Evolutionary conservation across 2,888 invertebrate species (phyloP), one percentile per base, ranked within the genome.

Genomic region (Punctoribates punctum): DNA sequence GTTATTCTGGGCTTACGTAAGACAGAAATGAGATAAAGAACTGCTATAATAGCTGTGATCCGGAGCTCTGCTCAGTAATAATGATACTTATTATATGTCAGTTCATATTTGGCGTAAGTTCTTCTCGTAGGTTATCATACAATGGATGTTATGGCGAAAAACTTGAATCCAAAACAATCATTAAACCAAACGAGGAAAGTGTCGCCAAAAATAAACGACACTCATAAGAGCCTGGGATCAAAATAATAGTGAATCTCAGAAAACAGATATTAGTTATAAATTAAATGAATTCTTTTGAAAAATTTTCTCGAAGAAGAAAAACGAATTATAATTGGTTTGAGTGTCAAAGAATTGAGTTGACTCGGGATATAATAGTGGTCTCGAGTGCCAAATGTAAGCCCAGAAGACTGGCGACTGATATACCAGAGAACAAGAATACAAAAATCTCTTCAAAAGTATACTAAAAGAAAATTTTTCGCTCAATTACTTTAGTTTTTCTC

Each of bases 51-150:
- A 57, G 57, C 57, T 25, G 11, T 57, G 57, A 57, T 57, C 25
- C 23, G 57, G 20, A 57, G 57, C 8, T 57, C 57, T 57, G 57
- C 57, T 57, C 57, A 57, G 25, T 25, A 57, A 25, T 57, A 57
- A 57, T 57, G 57, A 57, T 57, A 57, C 57, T 57, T 57, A 57
- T 57, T 57, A 57, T 57, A 34, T 57, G 57, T 57, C 57, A 57
- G 23, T 5, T 2, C 57, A 25, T 57, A 25, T 23, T 23, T 25
- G 57, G 34, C 8, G 8, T 34, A 34, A 57, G 6, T 11, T 57
- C 25, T 57, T 54, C 54, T 0, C 6, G 25, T 23, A 23, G 11
- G 0, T 5, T 8, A 57, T 6, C 6, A 4, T 20, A 54, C 20
- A 20, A 23, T 5, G 23, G 25, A 57, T 25, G 25, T 57, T 20